Evolutionary conservation across 2,113 vertebrate species (phyloP).

Genomic region (Anas platyrhynchos): DNA sequence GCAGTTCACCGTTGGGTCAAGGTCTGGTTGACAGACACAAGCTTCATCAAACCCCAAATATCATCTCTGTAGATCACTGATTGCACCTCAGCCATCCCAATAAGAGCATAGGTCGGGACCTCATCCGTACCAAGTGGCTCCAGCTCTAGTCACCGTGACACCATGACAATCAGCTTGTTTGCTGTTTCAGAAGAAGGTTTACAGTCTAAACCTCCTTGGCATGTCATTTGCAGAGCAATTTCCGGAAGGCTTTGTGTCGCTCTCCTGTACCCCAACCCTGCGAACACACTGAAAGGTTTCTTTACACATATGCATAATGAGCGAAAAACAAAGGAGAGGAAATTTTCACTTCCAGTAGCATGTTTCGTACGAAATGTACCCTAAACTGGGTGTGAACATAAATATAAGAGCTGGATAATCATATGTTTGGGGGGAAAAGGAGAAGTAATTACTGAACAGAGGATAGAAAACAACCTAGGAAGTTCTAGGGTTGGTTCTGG

Average conservation of each 20-base stretch:
- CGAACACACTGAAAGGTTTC: slow-evolving; percentile 63
- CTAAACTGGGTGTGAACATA: slow-evolving; percentile 46
- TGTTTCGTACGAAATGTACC: slow-evolving; percentile 47
- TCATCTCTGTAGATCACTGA: not conserved
- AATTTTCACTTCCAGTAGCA: slow-evolving; percentile 64
- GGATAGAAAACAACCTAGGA: not conserved
- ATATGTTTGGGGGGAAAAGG: not conserved
- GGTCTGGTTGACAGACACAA: not conserved
- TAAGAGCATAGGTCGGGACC: slow-evolving; percentile 71
- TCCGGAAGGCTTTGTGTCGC: slow-evolving; percentile 76
- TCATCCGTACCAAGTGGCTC: slow-evolving; percentile 51
- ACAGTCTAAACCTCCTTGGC: slow-evolving; percentile 74
- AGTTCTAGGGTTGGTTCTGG: not conserved
- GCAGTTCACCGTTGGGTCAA: not conserved
- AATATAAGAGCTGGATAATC: not conserved
- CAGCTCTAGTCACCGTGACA: slow-evolving; percentile 77
- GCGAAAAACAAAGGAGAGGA: slow-evolving; percentile 33
- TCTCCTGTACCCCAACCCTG: slow-evolving; percentile 50
- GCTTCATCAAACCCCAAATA: not conserved
- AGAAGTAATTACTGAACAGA: not conserved
- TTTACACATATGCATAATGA: slow-evolving; percentile 57
- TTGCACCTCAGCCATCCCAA: slow-evolving; percentile 48
- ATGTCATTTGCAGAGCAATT: slow-evolving; percentile 83
- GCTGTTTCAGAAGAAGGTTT: slow-evolving; percentile 66
- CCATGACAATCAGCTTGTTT: slow-evolving; percentile 81